Conservation (phyloP, 2,888 invertebrate genomes). For the Parthenolecanium corni region DNA sequence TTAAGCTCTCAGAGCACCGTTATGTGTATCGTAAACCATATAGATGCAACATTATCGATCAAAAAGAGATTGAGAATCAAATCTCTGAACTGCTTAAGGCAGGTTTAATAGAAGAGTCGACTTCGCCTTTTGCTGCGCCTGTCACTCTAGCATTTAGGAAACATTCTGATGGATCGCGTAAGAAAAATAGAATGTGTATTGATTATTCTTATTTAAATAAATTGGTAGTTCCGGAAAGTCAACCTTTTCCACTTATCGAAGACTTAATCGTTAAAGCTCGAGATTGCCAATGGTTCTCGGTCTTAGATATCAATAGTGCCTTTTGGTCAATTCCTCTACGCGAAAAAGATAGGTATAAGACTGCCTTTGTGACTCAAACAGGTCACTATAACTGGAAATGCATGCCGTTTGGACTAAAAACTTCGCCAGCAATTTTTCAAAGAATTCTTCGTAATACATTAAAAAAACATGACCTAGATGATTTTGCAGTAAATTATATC, state of each 20-base stretch:
- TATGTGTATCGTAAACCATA: constrained; percentile 12
- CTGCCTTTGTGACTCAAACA: constrained; percentile 34
- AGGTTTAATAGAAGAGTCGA: constrained; percentile 14
- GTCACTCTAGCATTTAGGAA: constrained; percentile 19
- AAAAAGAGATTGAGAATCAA: constrained; percentile 15
- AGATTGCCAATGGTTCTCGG: constrained; percentile 30
- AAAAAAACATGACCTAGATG: constrained; percentile 29
- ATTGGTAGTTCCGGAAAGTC: constrained; percentile 23
- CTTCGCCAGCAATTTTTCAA: constrained; percentile 33
- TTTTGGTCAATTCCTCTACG: constrained; percentile 32
- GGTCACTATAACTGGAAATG: too few relatives aligned
- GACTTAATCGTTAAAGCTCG: constrained; percentile 28
- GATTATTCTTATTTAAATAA: constrained; percentile 16
- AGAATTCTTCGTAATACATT: constrained; percentile 31
- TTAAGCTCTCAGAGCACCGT: neutral
- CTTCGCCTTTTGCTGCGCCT: constrained; percentile 15
- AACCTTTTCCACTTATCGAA: constrained; percentile 30
- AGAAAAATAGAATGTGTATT: constrained; percentile 9
- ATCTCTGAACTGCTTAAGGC: constrained; percentile 3
- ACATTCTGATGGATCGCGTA: neutral
- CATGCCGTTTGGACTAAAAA: constrained; percentile 33
- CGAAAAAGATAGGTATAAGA: constrained; percentile 32
- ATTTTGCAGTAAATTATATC: constrained; percentile 32
- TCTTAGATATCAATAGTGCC: constrained; percentile 32
- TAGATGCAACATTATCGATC: constrained; percentile 9